phyloP scores from a whole-genome alignment of 2,888 invertebrate species.

The Colostygia pectinataria region DNA sequence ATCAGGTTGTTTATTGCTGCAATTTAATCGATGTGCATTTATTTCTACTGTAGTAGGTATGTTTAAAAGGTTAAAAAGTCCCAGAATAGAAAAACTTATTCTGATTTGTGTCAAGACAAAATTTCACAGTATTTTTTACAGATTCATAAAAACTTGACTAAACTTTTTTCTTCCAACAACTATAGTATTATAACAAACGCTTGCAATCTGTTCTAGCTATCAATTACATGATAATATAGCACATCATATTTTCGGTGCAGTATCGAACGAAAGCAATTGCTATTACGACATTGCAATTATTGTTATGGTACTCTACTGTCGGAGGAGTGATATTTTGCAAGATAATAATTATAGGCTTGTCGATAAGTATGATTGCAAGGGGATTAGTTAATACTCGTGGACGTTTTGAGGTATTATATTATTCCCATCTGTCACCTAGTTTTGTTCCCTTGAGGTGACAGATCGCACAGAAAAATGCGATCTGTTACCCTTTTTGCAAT shows the following conservation, averaged over 20 bases:
- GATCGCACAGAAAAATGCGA: too few species aligned
- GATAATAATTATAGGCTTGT: constrained; percentile 15
- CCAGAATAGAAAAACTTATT: too few species aligned
- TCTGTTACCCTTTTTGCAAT: too few species aligned
- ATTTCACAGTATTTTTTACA: too few species aligned
- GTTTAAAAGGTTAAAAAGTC: too few species aligned
- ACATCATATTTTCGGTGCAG: constrained; percentile 48
- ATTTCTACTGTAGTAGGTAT: too few species aligned
- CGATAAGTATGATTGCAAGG: constrained; percentile 7
- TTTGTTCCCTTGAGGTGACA: too few species aligned
- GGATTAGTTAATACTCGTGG: background rate
- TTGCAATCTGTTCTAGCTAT: constrained; percentile 42
- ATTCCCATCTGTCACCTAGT: too few species aligned
- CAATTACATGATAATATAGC: constrained; percentile 53
- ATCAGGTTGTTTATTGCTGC: too few species aligned
- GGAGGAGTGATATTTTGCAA: constrained; percentile 13
- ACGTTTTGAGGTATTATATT: too few species aligned
- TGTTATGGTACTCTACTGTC: constrained; percentile 25
- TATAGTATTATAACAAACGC: constrained; percentile 28
- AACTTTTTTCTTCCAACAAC: constrained; percentile 1
- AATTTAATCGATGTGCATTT: too few species aligned
- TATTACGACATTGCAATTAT: constrained; percentile 58
- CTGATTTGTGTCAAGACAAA: too few species aligned
- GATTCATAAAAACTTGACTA: background rate
- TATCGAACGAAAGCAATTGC: constrained; percentile 47